Conservation (phyloP, 2,797 vertebrate species). For the Neostethus bicornis region DNA sequence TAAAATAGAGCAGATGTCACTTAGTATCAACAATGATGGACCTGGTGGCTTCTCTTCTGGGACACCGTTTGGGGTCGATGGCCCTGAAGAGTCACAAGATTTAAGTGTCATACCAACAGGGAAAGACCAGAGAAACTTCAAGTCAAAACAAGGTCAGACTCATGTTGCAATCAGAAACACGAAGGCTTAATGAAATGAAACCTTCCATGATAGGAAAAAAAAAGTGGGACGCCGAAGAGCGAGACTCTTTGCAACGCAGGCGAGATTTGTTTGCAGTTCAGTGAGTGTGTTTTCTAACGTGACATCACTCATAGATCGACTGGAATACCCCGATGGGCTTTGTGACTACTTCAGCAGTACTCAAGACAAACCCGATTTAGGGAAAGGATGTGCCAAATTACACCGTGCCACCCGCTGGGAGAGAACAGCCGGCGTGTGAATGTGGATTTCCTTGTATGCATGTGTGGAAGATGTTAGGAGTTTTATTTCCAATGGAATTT, state of each 20-base stretch:
- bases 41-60: conserved; percentile 41
- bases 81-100: conserved; percentile 49
- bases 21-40: conserved; percentile 51
- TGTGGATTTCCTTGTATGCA: conserved; percentile 33
- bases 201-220: conserved; percentile 28
- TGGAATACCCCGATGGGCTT: conserved; percentile 60
- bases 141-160: conserved; percentile 48
- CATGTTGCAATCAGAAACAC: conserved; percentile 40
- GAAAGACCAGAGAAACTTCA: conserved; percentile 29
- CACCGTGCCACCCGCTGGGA: conserved; percentile 70
- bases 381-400: conserved; percentile 78
- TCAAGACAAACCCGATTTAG: conserved; percentile 61
- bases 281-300: conserved; percentile 51
- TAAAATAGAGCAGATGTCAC: conserved; percentile 69
- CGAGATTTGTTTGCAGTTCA: conserved; percentile 58
- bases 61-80: conserved; percentile 46
- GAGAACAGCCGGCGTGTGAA: conserved; percentile 53
- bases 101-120: conserved; percentile 51
- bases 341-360: conserved; percentile 62
- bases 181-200: conserved; percentile 44
- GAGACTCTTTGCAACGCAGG: conserved; percentile 28
- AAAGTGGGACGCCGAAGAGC: conserved; percentile 33
- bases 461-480: conserved; percentile 37
- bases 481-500: conserved; percentile 49
- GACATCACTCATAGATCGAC: conserved; percentile 63